Evolutionary conservation across 2,113 vertebrate species (phyloP).

Genomic region (Struthio camelus): DNA sequence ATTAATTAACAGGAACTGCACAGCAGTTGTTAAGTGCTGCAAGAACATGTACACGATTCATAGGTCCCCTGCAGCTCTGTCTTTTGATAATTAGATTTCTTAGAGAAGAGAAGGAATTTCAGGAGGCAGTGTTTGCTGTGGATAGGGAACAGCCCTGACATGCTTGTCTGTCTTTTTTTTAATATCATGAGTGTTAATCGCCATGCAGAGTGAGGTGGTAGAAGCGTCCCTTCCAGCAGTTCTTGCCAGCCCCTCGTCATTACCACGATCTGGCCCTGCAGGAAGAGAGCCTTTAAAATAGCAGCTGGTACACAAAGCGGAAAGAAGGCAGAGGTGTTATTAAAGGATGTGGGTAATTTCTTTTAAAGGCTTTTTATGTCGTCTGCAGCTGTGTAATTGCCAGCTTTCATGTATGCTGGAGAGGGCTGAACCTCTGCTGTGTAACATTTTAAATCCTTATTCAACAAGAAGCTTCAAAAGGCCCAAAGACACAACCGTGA

Average conservation of each 20-base stretch:
- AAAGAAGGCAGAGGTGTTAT: background rate
- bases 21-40: background rate
- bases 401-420: background rate
- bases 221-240: background rate
- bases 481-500: background rate
- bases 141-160: background rate
- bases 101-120: background rate
- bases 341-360: background rate
- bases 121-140: background rate
- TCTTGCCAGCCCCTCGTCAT: background rate
- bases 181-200: background rate
- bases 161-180: background rate
- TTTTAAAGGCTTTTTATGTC: background rate
- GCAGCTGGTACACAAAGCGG: background rate
- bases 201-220: background rate
- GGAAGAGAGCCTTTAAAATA: background rate
- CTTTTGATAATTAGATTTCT: background rate
- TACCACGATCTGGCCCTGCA: background rate
- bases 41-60: background rate
- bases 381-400: constrained; percentile 27
- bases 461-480: background rate
- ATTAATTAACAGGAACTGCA: background rate
- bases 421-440: background rate
- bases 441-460: background rate
- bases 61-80: background rate